phyloP scores from a whole-genome alignment of 2,113 vertebrate genomes.

The Tupaia chinensis region DNA sequence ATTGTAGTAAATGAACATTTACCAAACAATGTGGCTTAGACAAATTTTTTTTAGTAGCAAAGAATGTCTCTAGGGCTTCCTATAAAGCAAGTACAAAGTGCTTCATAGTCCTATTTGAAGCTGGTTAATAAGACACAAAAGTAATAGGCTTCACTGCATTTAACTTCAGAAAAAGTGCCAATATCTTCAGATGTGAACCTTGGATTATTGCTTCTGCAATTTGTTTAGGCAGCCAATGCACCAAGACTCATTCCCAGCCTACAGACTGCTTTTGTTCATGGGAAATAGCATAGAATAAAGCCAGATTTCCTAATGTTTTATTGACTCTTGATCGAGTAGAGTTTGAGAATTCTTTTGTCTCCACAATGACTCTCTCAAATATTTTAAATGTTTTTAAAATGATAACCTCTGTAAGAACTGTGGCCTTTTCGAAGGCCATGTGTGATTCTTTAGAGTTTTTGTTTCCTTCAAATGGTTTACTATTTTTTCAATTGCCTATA shows the following conservation, averaged over 20 bases:
- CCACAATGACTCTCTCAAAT: slow-evolving; percentile 51
- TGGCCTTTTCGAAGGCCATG: neutral
- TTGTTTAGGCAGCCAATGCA: slow-evolving; percentile 47
- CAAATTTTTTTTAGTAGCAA: slow-evolving; percentile 57
- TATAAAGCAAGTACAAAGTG: slow-evolving; percentile 68
- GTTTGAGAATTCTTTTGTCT: slow-evolving; percentile 53
- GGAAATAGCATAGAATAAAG: slow-evolving; percentile 42
- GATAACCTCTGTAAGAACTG: neutral
- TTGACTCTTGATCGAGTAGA: slow-evolving; percentile 37
- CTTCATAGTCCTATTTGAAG: slow-evolving; percentile 65
- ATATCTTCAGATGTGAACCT: slow-evolving; percentile 65
- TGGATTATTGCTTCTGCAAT: slow-evolving; percentile 64
- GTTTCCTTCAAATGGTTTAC: slow-evolving; percentile 1
- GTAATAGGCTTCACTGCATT: slow-evolving; percentile 69
- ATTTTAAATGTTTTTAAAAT: slow-evolving; percentile 58
- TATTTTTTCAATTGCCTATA: neutral
- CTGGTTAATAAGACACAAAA: slow-evolving; percentile 70
- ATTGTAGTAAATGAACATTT: slow-evolving; percentile 68
- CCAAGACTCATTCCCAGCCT: neutral
- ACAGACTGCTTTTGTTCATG: slow-evolving; percentile 57
- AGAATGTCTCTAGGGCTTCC: slow-evolving; percentile 49
- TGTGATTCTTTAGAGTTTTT: neutral
- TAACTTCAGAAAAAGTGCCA: slow-evolving; percentile 70
- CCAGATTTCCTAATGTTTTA: slow-evolving; percentile 51
- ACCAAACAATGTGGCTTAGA: slow-evolving; percentile 47